Evolutionary conservation across 1,140 invertebrate species (phyloP).

Genomic region (Drusus annulatus): DNA sequence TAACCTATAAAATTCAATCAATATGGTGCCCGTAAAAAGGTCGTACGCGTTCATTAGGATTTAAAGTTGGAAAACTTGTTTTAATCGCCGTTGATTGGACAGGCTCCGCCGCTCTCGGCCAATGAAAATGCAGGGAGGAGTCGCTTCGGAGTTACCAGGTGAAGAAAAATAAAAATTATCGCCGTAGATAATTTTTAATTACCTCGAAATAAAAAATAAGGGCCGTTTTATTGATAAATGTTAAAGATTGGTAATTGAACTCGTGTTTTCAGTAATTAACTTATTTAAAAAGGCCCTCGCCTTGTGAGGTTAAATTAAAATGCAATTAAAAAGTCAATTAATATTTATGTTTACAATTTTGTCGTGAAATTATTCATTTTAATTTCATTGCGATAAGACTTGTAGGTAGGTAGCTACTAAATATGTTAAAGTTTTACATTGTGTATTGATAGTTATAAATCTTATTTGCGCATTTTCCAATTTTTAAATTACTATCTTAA

Average conservation of each 20-base stretch:
- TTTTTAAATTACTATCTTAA: too few relatives aligned
- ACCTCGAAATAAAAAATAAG: background rate
- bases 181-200: background rate
- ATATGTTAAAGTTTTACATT: too few relatives aligned
- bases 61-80: slow-evolving; percentile 47
- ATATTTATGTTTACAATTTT: too few relatives aligned
- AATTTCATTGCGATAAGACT: too few relatives aligned
- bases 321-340: too few relatives aligned
- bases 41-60: slow-evolving; percentile 42
- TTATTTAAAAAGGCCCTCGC: slow-evolving; percentile 14
- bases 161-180: slow-evolving; percentile 29
- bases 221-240: background rate
- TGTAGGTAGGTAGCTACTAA: too few relatives aligned
- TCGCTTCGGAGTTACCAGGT: slow-evolving; percentile 20
- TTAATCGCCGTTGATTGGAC: slow-evolving; percentile 50
- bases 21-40: slow-evolving; percentile 13
- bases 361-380: too few relatives aligned
- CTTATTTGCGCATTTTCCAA: too few relatives aligned
- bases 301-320: background rate
- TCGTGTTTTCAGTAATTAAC: too few relatives aligned
- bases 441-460: too few relatives aligned
- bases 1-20: slow-evolving; percentile 5
- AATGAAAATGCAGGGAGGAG: slow-evolving; percentile 45
- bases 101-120: slow-evolving; percentile 3
- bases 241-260: too few relatives aligned